Percentiles rank a stretch among this genome's conserved stretches.
phyloP scores from a whole-genome alignment of 2,888 invertebrate species.

The Heliconius charithonia region DNA sequence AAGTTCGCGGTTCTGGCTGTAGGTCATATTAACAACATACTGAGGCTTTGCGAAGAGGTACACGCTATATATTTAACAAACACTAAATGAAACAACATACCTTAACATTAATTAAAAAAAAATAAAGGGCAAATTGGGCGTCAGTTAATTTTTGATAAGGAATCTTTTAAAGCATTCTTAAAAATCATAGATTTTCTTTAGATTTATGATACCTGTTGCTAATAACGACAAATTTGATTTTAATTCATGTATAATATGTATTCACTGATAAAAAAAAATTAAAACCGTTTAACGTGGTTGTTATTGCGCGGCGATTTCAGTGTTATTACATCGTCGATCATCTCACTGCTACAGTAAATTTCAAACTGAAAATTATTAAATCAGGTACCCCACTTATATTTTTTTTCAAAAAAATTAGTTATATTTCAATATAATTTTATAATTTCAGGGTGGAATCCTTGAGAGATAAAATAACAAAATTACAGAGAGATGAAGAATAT shows the following conservation, averaged over 20 bases:
- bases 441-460: conserved; percentile 59
- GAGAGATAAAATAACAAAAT: conserved; percentile 52
- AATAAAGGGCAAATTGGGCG: background rate
- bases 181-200: background rate
- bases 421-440: conserved; percentile 10
- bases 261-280: background rate
- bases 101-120: background rate
- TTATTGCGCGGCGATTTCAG: conserved; percentile 51
- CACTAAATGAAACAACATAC: background rate
- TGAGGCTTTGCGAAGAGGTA: conserved; percentile 27
- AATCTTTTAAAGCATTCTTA: background rate
- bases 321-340: conserved; percentile 31
- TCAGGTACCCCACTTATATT: conserved; percentile 15
- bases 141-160: background rate
- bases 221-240: background rate
- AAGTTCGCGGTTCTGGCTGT: conserved; percentile 21
- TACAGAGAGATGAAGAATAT: conserved; percentile 57
- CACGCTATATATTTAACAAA: conserved; percentile 4
- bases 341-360: conserved; percentile 11
- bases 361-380: background rate
- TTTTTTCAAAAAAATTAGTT: background rate
- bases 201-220: background rate
- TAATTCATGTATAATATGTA: background rate
- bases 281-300: conserved; percentile 7
- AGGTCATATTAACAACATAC: conserved; percentile 1